Conservation (phyloP, 2,888 invertebrate species). For the Crematogaster levior region DNA sequence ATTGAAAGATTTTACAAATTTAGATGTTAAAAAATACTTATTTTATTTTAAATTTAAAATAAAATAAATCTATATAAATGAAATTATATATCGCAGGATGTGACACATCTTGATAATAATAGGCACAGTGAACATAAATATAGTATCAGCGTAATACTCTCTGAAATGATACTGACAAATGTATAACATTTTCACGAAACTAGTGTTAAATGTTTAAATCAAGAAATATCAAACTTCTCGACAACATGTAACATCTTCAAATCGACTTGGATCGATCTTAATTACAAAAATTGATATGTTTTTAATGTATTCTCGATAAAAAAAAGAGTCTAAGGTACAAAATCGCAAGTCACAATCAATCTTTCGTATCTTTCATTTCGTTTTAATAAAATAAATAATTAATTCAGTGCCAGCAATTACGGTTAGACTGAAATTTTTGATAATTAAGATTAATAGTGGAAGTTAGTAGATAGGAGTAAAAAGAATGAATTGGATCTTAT, state of each 20-base stretch:
- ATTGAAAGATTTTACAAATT: neutral
- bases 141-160: neutral
- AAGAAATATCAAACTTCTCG: neutral
- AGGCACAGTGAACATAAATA: neutral
- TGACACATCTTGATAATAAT: neutral
- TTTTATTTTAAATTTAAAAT: no score
- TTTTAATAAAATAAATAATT: no score
- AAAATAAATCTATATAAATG: no score
- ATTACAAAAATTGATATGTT: neutral
- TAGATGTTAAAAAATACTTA: no score
- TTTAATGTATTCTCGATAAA: neutral
- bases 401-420: no score
- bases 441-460: no score
- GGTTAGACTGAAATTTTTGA: no score
- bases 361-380: slow-evolving; percentile 36
- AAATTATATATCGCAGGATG: no score
- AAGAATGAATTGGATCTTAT: no score
- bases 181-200: neutral
- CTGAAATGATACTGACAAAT: neutral
- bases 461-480: no score
- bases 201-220: neutral
- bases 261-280: neutral
- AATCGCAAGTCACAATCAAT: slow-evolving; percentile 36
- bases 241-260: neutral
- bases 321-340: slow-evolving; percentile 21